Evolutionary conservation across 1,140 invertebrate genomes (phyloP).

Genomic region (Probaryconus sp.): DNA sequence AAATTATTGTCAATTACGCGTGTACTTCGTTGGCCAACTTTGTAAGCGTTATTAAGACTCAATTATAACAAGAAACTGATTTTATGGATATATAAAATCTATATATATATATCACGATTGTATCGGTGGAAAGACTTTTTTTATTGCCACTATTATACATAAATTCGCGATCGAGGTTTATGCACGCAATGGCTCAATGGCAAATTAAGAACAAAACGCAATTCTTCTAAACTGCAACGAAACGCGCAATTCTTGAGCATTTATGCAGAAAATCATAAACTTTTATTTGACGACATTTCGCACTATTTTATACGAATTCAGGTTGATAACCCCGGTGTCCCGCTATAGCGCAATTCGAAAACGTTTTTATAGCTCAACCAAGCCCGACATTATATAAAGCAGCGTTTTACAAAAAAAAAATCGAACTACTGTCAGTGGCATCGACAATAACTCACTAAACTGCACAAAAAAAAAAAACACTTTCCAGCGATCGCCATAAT

Average conservation of each 20-base stretch:
- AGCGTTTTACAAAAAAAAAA: constrained; percentile 32
- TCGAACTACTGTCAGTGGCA: constrained; percentile 30
- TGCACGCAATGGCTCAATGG: no score
- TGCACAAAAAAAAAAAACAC: constrained; percentile 34
- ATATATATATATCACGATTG: no score
- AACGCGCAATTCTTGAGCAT: constrained; percentile 21
- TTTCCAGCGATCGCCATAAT: constrained; percentile 34
- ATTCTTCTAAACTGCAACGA: no score
- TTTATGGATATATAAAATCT: no score
- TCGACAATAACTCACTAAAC: constrained; percentile 40
- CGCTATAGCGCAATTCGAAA: constrained; percentile 40
- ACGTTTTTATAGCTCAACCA: constrained; percentile 44
- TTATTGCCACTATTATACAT: no score
- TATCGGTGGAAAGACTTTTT: no score
- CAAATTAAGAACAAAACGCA: no score
- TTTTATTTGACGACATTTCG: constrained; percentile 46
- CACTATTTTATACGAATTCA: constrained; percentile 43
- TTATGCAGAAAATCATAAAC: constrained; percentile 47
- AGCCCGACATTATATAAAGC: constrained; percentile 43
- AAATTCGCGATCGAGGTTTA: no score
- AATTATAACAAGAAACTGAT: no score
- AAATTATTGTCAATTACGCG: no score
- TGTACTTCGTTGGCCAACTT: no score
- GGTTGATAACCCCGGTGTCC: constrained; percentile 53
- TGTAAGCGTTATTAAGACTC: no score